Percentiles rank a stretch among this genome's conserved stretches.
Evolutionary conservation across 2,113 vertebrate genomes (phyloP).

Genomic region (Hippocampus comes): DNA sequence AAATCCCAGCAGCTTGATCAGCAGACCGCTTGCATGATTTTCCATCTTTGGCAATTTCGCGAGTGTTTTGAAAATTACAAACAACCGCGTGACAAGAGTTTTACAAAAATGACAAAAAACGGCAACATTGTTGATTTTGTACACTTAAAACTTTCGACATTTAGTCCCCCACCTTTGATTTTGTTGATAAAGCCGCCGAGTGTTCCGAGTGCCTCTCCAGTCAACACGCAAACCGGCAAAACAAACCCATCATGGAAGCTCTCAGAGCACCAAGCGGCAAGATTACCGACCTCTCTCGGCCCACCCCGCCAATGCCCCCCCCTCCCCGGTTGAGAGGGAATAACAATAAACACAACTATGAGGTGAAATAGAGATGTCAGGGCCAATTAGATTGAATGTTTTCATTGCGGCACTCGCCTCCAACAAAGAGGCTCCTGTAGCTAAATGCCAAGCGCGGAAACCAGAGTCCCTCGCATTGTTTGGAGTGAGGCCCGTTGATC

Average conservation of each 20-base stretch:
- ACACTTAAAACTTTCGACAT: too few relatives aligned
- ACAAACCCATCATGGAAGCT: slow-evolving; percentile 51
- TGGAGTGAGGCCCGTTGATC: slow-evolving; percentile 8
- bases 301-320: slow-evolving; percentile 27
- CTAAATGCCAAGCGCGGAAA: slow-evolving; percentile 16
- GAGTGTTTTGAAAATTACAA: neutral
- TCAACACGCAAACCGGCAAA: slow-evolving; percentile 39
- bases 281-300: slow-evolving; percentile 33
- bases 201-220: slow-evolving; percentile 53
- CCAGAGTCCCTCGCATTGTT: slow-evolving; percentile 8
- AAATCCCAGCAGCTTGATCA: too few relatives aligned
- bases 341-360: slow-evolving; percentile 35
- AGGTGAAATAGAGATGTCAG: slow-evolving; percentile 37
- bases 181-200: slow-evolving; percentile 18
- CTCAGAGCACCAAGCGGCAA: slow-evolving; percentile 33
- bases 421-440: slow-evolving; percentile 24
- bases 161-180: slow-evolving; percentile 10
- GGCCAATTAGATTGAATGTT: slow-evolving; percentile 41
- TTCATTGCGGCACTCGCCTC: slow-evolving; percentile 19
- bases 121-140: too few relatives aligned
- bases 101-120: neutral
- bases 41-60: too few relatives aligned
- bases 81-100: neutral
- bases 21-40: too few relatives aligned
- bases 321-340: slow-evolving; percentile 8